Base-by-base conservation (phyloP, 2,113 vertebrate species). In the Dicaeum eximium region DNA sequence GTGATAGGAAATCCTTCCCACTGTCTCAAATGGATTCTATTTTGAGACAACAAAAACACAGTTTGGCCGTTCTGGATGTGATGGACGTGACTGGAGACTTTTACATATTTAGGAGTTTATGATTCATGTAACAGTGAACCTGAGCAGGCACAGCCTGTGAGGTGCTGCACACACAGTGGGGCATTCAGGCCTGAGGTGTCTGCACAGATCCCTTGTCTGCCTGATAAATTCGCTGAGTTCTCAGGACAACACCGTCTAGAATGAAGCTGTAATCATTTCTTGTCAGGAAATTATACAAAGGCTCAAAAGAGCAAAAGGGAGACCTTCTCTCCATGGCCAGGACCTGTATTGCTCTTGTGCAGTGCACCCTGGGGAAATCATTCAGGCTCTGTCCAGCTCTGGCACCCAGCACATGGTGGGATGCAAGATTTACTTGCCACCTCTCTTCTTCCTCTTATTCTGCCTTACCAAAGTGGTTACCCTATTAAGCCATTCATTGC, bases 361-460 rank as follows among this genome's bases (percentile, higher is more conserved):
- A 61, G n/a, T 5, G 14, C 0, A 0, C 21, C 1, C 0, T 5
- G 5, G 10, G 28, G 38, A 85, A 82, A 78, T 58, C 22, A 31
- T 44, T 48, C 25, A 62, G 47, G 23, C 13, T 67, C n/a, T 8
- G 3, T 14, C 25, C 2, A 3, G 6, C 6, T 11, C 19, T 44
- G 50, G 22, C 24, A 19, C 11, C 9, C 13, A 61, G 38, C 15
- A 37, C 1, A 1, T 15, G 24, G 62, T 18, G 13, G 15, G 6
- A 53, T 14, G 24, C 5, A 40, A 58, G 48, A 45, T 50, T 60
- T 56, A 56, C 42, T 66, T 35, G 30, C 7, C 22, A 35, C 19
- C 23, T 33, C 20, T 37, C 44, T 24, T 56, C 30, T 23, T 56
- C 27, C 28, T 75, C 15, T 77, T 50, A 75, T 11, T 75, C 44